Conservation (phyloP, 2,797 vertebrate species). For the Harpagifer antarcticus region DNA sequence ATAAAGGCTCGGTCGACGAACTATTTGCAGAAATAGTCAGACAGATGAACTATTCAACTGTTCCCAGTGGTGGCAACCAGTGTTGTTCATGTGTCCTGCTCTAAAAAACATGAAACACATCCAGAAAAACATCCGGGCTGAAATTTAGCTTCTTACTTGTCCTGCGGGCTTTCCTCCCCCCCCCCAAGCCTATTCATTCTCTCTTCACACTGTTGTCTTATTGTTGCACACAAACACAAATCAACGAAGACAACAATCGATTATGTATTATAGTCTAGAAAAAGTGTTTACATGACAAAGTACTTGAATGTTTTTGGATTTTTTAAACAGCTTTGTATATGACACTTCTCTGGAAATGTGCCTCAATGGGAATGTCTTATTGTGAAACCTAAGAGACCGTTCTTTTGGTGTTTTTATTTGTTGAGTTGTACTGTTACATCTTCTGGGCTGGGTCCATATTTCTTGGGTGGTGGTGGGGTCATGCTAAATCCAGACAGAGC, state of each 20-base stretch:
- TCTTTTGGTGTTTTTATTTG: constrained; percentile 52
- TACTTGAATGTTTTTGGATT: constrained; percentile 85
- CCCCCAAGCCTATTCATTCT: constrained; percentile 37
- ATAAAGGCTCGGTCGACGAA: constrained; percentile 95
- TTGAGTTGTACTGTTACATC: constrained; percentile 64
- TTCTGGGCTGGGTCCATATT: constrained; percentile 59
- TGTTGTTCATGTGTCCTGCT: constrained; percentile 93
- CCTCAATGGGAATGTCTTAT: constrained; percentile 83
- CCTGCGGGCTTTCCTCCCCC: constrained; percentile 47
- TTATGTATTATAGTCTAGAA: constrained; percentile 80
- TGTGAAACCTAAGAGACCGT: constrained; percentile 83
- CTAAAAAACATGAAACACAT: constrained; percentile 46
- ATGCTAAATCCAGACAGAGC: constrained; percentile 34
- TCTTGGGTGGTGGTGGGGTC: constrained; percentile 26
- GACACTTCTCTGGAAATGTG: constrained; percentile 84
- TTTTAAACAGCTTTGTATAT: constrained; percentile 79
- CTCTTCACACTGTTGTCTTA: constrained; percentile 80
- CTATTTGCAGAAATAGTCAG: constrained; percentile 95
- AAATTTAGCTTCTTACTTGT: constrained; percentile 35
- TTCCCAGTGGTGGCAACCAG: constrained; percentile 90
- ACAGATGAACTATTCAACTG: constrained; percentile 96
- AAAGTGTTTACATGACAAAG: constrained; percentile 87
- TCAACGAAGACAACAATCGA: constrained; percentile 71
- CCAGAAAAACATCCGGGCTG: constrained; percentile 23
- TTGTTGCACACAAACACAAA: constrained; percentile 79